These are phyloP conservation scores for Drosophila vallismaia DNA, from an alignment of 2,888 invertebrate genomes.

Conservation along the genomic window DNA sequence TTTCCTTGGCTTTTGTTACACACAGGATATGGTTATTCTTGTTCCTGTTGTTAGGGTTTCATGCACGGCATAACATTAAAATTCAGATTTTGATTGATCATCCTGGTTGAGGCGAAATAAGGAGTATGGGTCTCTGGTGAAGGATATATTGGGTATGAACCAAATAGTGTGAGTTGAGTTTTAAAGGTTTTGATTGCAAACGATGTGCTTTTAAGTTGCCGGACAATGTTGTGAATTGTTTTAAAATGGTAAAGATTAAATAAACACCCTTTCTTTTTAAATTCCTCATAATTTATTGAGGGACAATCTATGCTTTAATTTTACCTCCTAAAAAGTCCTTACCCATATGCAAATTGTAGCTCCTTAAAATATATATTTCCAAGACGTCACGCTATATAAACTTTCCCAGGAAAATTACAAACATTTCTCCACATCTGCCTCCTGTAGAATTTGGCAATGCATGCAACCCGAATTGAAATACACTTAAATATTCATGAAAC, in stretches of 20 bases:
- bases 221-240: conserved; percentile 36
- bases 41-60: conserved; percentile 62
- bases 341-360: conserved; percentile 11
- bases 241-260: background rate
- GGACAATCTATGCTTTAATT: conserved; percentile 9
- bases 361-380: conserved; percentile 16
- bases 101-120: conserved; percentile 35
- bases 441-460: conserved; percentile 15
- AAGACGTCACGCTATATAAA: conserved; percentile 59
- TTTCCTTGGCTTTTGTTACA: conserved; percentile 23
- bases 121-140: conserved; percentile 26
- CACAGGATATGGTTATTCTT: conserved; percentile 66
- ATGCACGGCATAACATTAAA: conserved; percentile 78
- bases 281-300: too few species aligned
- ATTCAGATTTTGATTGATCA: conserved; percentile 78
- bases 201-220: conserved; percentile 35
- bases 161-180: conserved; percentile 13
- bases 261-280: too few species aligned
- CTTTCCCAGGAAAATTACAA: conserved; percentile 63
- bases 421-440: conserved; percentile 1
- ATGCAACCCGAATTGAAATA: conserved; percentile 14
- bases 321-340: conserved; percentile 3
- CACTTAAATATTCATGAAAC: conserved; percentile 76
- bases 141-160: background rate
- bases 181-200: conserved; percentile 3